Base-by-base conservation (phyloP, 2,797 vertebrate species). In the Hemibagrus guttatus region DNA sequence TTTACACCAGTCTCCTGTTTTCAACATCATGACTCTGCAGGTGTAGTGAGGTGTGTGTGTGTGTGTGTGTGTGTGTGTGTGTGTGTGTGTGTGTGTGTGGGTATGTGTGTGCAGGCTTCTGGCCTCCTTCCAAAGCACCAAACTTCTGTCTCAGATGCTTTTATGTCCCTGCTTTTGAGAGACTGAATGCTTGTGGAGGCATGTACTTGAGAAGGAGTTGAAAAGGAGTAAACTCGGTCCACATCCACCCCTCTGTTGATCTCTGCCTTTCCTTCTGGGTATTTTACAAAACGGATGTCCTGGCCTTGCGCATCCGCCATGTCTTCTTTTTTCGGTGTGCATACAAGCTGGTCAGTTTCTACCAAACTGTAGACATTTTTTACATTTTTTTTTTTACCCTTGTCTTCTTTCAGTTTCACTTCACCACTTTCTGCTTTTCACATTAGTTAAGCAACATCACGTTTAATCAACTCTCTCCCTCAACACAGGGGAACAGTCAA, bases 221-320 rank as follows among this genome's bases (percentile, higher is more conserved):
- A 93, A 91, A 94, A 94, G 94, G 92, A 93, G 93, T 95, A 93
- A 94, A 94, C 56, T 88, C 52, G 1, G 21, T 86, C 31, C 61
- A 84, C 28, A 28, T 61, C 39, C 68, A 31, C 74, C n/a, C 69
- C 61, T 69, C 69, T 52, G 28, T 23, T 82, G 68, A 42, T 84
- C 23, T 79, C 66, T 81, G 46, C n/a, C 28, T 52, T 46, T n/a
- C 58, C 35, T n/a, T 61, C 78, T 61, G 46, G 23, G 54, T 49
- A 54, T 64, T 49, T 21, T 46, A 81, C 80, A 66, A 66, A 81
- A 49, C n/a, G 1, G 26, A 11, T 17, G 39, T n/a, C 39, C 21
- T 61, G 58, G 35, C 76, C 52, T 13, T 39, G 75, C 35, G 54
- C 75, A 35, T 28, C 6, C 19, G 39, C 26, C 35, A 26, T 2